Evolutionary conservation across 2,888 invertebrate genomes (phyloP).

Genomic region (Masnerella sp.): DNA sequence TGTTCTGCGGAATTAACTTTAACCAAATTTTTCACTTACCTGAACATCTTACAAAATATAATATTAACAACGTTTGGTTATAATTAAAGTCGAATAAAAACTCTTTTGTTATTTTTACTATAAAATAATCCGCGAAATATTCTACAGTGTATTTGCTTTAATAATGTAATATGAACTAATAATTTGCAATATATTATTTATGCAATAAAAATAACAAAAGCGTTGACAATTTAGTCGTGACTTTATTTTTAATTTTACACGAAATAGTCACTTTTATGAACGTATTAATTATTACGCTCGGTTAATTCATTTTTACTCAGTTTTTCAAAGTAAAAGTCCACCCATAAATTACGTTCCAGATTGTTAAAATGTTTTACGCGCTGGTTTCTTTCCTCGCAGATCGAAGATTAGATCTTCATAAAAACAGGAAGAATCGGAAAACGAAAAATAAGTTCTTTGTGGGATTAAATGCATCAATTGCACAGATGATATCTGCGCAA

Average conservation of each 20-base stretch:
- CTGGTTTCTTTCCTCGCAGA: conserved; percentile 34
- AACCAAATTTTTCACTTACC: conserved; percentile 12
- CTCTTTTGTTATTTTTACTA: too few relatives aligned
- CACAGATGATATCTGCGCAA: conserved; percentile 24
- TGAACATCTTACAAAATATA: too few relatives aligned
- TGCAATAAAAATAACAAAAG: too few relatives aligned
- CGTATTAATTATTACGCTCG: conserved; percentile 32
- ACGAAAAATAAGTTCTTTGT: conserved; percentile 20
- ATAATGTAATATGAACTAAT: too few relatives aligned
- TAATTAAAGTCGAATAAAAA: too few relatives aligned
- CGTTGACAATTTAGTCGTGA: too few relatives aligned
- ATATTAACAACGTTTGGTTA: too few relatives aligned
- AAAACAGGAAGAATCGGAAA: conserved; percentile 35
- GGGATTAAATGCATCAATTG: conserved; percentile 17
- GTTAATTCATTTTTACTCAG: conserved; percentile 33
- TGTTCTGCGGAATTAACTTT: conserved; percentile 9
- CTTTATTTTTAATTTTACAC: too few relatives aligned
- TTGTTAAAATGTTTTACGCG: conserved; percentile 41
- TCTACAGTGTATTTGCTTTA: too few relatives aligned
- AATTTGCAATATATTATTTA: too few relatives aligned
- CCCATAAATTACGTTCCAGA: conserved; percentile 37
- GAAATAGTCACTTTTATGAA: conserved; percentile 15
- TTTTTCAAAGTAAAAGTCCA: conserved; percentile 43
- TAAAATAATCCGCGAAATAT: too few relatives aligned
- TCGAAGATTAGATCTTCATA: conserved; percentile 32